Conservation (phyloP, 2,797 vertebrate genomes). For the Gallirallus australis region DNA sequence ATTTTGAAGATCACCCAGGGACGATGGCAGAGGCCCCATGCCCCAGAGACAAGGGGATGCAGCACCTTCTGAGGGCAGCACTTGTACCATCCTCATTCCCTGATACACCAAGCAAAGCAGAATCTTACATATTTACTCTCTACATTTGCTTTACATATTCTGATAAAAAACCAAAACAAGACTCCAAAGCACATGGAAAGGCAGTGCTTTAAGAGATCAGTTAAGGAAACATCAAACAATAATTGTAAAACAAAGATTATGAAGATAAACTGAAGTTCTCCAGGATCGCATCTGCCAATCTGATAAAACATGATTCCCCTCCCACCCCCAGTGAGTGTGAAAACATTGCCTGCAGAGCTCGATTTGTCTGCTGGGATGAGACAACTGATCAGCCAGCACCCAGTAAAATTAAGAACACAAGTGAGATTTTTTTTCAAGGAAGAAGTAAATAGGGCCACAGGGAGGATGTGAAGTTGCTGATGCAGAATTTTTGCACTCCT, state of each 20-base stretch:
- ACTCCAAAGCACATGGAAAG: background rate
- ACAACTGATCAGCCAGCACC: slow-evolving; percentile 9
- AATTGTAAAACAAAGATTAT: background rate
- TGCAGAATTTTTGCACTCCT: background rate
- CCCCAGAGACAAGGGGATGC: background rate
- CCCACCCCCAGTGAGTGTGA: background rate
- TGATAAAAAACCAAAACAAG: background rate
- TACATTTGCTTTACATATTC: background rate
- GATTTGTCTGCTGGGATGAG: background rate
- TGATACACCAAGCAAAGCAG: background rate
- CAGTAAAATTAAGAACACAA: slow-evolving; percentile 47
- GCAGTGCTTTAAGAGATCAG: background rate
- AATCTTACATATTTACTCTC: background rate
- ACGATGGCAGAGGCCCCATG: background rate
- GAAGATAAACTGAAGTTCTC: background rate
- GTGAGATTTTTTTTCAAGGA: slow-evolving; percentile 41
- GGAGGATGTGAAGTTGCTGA: slow-evolving; percentile 37
- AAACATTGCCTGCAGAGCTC: background rate
- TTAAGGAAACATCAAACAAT: background rate
- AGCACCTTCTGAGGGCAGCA: background rate
- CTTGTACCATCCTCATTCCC: background rate
- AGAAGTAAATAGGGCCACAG: slow-evolving; percentile 5
- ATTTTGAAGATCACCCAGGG: background rate
- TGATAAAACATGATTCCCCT: background rate
- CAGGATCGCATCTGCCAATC: background rate